A percentile compares a stretch with the other conserved stretches of the same genome.
These are phyloP conservation scores for Campylomormyrus numenius DNA, from an alignment of 2,113 vertebrate species.

Conservation along the genomic window DNA sequence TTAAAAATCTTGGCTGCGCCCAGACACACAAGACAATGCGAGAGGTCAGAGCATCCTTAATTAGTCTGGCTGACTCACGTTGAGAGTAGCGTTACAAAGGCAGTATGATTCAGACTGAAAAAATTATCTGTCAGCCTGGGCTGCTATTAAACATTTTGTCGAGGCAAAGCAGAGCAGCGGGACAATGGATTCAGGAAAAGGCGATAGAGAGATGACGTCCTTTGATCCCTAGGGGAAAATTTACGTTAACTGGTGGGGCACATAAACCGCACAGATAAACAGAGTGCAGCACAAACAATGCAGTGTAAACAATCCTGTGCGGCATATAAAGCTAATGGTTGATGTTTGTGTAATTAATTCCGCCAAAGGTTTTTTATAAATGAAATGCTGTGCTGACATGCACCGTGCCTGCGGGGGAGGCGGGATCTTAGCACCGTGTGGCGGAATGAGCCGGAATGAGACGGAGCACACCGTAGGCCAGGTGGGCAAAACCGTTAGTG, in stretches of 20 bases:
- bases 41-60: neutral
- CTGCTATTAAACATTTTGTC: neutral
- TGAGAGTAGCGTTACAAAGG: neutral
- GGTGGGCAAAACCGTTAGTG: neutral
- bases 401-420: neutral
- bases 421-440: neutral
- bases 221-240: neutral
- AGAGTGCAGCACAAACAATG: neutral
- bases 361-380: neutral
- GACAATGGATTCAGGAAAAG: neutral
- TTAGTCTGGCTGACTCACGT: neutral
- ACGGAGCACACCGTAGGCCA: neutral
- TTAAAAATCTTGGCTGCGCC: neutral
- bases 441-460: neutral
- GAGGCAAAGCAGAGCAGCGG: neutral
- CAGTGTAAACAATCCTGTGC: neutral
- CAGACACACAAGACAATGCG: neutral
- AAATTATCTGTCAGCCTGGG: neutral
- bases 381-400: neutral
- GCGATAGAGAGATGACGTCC: neutral
- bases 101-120: neutral
- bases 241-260: neutral
- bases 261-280: neutral
- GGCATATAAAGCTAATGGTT: neutral
- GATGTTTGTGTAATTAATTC: neutral